Evolutionary conservation across 2,113 vertebrate species (phyloP).

Genomic region (Chelonoidis abingdonii): DNA sequence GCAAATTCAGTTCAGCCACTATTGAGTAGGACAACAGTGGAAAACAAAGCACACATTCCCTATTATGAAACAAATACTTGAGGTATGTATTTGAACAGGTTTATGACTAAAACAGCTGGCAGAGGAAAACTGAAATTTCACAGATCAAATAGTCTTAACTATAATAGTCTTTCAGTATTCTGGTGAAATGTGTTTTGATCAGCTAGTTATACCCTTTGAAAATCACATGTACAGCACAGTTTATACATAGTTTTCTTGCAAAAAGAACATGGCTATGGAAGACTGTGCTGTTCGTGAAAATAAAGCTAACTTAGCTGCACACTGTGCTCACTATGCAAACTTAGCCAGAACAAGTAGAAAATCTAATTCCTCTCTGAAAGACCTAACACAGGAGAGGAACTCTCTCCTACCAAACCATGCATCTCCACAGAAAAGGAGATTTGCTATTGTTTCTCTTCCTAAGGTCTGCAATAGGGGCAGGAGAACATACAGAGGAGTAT

Average conservation of each 20-base stretch:
- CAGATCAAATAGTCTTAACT: fast-evolving
- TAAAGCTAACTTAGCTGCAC: background rate
- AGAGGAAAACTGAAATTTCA: background rate
- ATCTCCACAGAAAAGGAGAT: background rate
- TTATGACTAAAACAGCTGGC: background rate
- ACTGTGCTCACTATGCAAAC: background rate
- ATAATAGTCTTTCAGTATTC: background rate
- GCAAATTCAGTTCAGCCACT: background rate
- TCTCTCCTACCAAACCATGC: background rate
- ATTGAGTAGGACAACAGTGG: background rate
- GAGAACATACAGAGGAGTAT: background rate
- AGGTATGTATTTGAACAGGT: background rate
- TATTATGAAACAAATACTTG: background rate
- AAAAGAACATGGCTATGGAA: background rate
- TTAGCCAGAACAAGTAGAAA: background rate
- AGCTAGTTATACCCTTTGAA: background rate
- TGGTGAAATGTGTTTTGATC: background rate
- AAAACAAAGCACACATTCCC: background rate
- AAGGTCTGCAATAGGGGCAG: background rate
- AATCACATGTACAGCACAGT: background rate
- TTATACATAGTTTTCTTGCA: background rate
- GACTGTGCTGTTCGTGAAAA: background rate
- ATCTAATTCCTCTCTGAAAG: background rate
- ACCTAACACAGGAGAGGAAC: background rate
- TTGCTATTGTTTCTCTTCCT: background rate